A percentile compares a stretch with the other conserved stretches of the same genome.
Conservation (phyloP, 1,140 invertebrate genomes). For the Nylanderia fulva region DNA sequence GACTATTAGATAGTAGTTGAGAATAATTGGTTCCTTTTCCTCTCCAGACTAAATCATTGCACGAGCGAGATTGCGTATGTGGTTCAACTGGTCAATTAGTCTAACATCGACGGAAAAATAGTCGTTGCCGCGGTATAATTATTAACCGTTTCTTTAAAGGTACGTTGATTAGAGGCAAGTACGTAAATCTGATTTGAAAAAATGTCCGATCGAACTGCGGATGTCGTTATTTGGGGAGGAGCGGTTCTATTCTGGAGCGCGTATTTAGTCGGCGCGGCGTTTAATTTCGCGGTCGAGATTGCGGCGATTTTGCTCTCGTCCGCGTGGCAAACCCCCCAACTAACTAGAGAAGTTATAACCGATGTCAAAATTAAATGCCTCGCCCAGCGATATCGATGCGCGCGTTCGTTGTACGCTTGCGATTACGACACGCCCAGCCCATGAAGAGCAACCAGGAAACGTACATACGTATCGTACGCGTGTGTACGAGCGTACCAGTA, state of each 20-base stretch:
- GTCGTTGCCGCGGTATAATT: constrained; percentile 25
- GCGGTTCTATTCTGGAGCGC: not conserved
- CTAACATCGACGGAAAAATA: not conserved
- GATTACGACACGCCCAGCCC: constrained; percentile 72
- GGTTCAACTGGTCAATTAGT: constrained; percentile 18
- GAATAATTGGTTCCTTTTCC: constrained; percentile 7
- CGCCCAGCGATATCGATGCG: constrained; percentile 18
- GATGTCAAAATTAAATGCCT: constrained; percentile 51
- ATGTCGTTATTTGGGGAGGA: not conserved
- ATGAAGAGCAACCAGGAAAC: constrained; percentile 73
- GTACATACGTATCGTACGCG: constrained; percentile 38
- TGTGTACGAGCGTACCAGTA: not conserved
- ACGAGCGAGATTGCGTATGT: not conserved
- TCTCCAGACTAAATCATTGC: not conserved
- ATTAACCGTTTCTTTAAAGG: not conserved
- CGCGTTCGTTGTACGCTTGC: constrained; percentile 34
- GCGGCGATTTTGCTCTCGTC: not conserved
- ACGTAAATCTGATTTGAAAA: constrained; percentile 30
- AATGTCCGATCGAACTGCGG: not conserved
- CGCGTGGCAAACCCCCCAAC: not conserved
- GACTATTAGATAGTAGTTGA: not conserved
- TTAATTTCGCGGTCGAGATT: constrained; percentile 50
- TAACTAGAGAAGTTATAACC: constrained; percentile 30
- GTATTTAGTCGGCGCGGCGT: not conserved
- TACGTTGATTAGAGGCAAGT: not conserved